Conservation (phyloP, 2,113 vertebrate genomes). For the Oncorhynchus mykiss region DNA sequence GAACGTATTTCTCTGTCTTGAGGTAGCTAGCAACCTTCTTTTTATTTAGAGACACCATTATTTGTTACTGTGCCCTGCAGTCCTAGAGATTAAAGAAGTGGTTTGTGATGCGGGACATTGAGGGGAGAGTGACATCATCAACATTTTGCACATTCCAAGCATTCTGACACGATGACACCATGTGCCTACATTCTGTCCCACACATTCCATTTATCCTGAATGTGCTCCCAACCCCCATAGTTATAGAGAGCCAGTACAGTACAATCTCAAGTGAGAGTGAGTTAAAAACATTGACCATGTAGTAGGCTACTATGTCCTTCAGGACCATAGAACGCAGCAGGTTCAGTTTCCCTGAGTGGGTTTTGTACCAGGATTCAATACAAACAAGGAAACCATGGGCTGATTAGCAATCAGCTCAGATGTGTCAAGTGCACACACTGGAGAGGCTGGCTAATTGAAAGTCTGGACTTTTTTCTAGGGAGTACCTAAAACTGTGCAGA, state of each 20-base stretch:
- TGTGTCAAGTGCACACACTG: constrained; percentile 78
- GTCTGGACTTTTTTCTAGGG: constrained; percentile 74
- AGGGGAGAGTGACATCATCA: constrained; percentile 79
- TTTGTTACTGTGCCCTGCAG: constrained; percentile 7
- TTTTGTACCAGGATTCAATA: constrained; percentile 81
- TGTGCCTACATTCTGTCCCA: constrained; percentile 64
- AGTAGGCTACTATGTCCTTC: background rate
- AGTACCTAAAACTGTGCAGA: constrained; percentile 11
- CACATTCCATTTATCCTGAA: constrained; percentile 2
- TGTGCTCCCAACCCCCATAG: constrained; percentile 24
- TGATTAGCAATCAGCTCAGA: constrained; percentile 78
- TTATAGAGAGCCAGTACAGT: constrained; percentile 76
- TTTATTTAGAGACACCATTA: constrained; percentile 72
- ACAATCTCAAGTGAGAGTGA: constrained; percentile 80
- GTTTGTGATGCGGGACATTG: constrained; percentile 80
- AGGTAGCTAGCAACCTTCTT: constrained; percentile 73
- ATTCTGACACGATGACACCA: constrained; percentile 83
- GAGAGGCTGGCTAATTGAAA: constrained; percentile 79
- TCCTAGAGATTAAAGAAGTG: constrained; percentile 76
- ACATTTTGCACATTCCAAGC: constrained; percentile 77
- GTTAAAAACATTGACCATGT: constrained; percentile 74
- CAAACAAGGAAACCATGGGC: constrained; percentile 73
- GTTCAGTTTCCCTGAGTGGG: constrained; percentile 51
- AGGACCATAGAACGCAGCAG: constrained; percentile 62
- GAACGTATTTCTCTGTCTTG: constrained; percentile 77